Base-by-base conservation (phyloP, 2,797 vertebrate genomes). In the Poecilia wingei region DNA sequence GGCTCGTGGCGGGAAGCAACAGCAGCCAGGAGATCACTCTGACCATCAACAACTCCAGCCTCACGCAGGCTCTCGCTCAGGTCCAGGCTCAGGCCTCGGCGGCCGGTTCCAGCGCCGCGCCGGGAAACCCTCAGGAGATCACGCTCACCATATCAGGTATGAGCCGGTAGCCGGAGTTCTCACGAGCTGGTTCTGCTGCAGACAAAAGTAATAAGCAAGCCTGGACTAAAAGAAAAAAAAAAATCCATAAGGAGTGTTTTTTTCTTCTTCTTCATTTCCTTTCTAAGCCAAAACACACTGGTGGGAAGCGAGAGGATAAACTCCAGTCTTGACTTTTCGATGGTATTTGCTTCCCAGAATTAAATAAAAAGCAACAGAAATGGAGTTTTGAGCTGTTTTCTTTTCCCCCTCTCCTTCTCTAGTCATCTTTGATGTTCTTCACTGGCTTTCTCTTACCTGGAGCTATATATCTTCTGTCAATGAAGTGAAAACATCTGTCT, bases 111-210 rank as follows among this genome's bases (percentile, higher is more conserved):
- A 81, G 93, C 0, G 83, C 87, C 0, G 92, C 95, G 33, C 91
- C 96, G 25, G 96, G 93, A 86, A 96, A 96, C 66, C 96, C 97
- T 36, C 97, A 98, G 93, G 98, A 99, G 92, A 99, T 99, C 91
- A 99, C 98, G 0, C 97, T 99, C 81, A 99, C 98, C 8, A 98
- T 99, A 96, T 98, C 98, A 90, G 98, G 98, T 98, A 89, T 89
- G 75, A 20, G 9, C 5, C 10, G 31, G 43, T 14, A 22, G 47
- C 59, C 4, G 6, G n/a, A 8, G 6, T 10, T 66, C 79, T 41
- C 4, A 28, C 4, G 70, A 70, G 41, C 10, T 8, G 79, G 18
- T 6, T 49, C 51, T 10, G 41, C 53, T 75, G 36, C n/a, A 68
- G 13, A 47, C 61, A 45, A 73, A 45, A 59, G 41, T 82, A 72